Conservation (phyloP, 2,113 vertebrate genomes). For the chimpanzee (Pan troglodytes) region NHGRI_mPanTro3-v2.1_pri NC_072404.2:13455501-13456000, state of each 20-base stretch:
- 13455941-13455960: background rate
- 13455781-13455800: background rate
- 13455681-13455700: constrained; percentile 46
- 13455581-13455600: background rate
- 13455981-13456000: constrained; percentile 33
- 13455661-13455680: background rate
- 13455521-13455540: constrained; percentile 7
- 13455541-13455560: background rate
- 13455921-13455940: background rate
- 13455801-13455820: background rate
- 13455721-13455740: constrained; percentile 14
- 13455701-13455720: background rate
- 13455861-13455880: background rate
- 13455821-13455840: background rate
- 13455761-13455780: constrained; percentile 15
- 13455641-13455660: constrained; percentile 27
- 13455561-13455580: constrained; percentile 3
- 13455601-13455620: constrained; percentile 14
- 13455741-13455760: constrained; percentile 47
- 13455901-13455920: constrained; percentile 20
- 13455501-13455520: background rate
- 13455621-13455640: background rate
- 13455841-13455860: background rate
- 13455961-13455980: background rate
- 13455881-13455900: background rate